These are phyloP conservation scores for Psittacula cyanocephala DNA, from an alignment of 2,113 vertebrate species.

Conservation along the genomic window DNA sequence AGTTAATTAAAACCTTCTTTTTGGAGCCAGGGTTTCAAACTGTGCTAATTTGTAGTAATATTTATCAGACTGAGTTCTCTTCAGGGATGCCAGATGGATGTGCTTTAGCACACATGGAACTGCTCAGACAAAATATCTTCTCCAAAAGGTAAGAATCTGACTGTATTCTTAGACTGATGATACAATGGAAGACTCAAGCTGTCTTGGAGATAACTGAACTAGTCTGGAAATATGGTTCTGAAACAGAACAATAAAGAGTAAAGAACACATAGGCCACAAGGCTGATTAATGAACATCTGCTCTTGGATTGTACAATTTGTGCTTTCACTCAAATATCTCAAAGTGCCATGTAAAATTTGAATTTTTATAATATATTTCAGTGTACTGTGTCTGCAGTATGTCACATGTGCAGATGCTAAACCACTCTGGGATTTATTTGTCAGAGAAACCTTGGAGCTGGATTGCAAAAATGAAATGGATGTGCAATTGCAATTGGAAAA, in stretches of 20 bases:
- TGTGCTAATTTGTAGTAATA: conserved; percentile 39
- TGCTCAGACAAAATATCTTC: conserved; percentile 44
- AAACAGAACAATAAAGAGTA: background rate
- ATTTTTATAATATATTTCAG: background rate
- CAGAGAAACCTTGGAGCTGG: background rate
- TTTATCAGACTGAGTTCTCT: conserved; percentile 36
- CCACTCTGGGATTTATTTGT: background rate
- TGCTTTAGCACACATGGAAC: conserved; percentile 51
- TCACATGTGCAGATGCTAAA: conserved; percentile 8
- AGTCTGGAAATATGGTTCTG: conserved; percentile 25
- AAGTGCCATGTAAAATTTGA: background rate
- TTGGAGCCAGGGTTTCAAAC: conserved; percentile 10
- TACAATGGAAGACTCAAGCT: background rate
- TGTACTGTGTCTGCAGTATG: conserved; percentile 1
- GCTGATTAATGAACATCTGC: conserved; percentile 19
- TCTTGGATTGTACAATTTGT: background rate
- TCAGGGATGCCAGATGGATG: conserved; percentile 27
- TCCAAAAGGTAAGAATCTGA: conserved; percentile 49
- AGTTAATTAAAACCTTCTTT: conserved; percentile 41
- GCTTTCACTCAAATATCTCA: background rate
- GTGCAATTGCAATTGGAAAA: background rate
- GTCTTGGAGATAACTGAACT: background rate
- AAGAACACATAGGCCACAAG: background rate
- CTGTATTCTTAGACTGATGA: conserved; percentile 10
- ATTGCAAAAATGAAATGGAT: background rate